Conservation (phyloP, 92 coral and sea anemone genomes). For the Porites divaricata region DNA sequence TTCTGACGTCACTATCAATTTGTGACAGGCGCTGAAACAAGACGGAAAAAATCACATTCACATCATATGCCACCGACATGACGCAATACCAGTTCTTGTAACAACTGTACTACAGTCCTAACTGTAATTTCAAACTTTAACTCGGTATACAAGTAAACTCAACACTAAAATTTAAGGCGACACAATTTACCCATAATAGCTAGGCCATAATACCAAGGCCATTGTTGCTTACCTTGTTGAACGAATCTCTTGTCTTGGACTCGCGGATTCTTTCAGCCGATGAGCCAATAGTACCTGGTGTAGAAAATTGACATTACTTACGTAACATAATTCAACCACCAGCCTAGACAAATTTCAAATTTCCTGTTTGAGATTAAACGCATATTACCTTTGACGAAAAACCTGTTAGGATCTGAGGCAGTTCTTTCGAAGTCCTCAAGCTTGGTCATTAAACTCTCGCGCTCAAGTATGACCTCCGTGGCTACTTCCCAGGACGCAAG, state of each 20-base stretch:
- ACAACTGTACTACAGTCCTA: too few species aligned
- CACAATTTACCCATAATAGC: too few species aligned
- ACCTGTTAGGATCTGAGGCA: constrained; percentile 98
- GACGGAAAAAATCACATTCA: neutral
- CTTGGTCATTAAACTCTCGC: constrained; percentile 89
- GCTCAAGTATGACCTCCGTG: constrained; percentile 74
- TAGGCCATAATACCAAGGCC: too few species aligned
- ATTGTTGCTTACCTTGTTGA: constrained; percentile 70
- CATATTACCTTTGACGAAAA: constrained; percentile 86
- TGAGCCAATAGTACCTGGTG: constrained; percentile 73
- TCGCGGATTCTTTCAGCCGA: constrained; percentile 88
- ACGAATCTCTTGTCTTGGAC: constrained; percentile 80
- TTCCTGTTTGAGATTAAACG: neutral
- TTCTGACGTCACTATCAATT: constrained; percentile 76
- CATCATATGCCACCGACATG: neutral
- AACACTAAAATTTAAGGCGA: too few species aligned
- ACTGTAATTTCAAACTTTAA: too few species aligned
- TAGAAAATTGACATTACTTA: neutral
- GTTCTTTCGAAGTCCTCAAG: constrained; percentile 95
- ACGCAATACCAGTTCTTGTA: neutral
- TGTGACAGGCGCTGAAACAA: constrained; percentile 67
- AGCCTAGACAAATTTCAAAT: too few species aligned
- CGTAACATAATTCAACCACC: too few species aligned
- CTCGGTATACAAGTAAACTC: too few species aligned
- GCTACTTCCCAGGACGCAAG: constrained; percentile 86